phyloP scores from a whole-genome alignment of 2,797 vertebrate genomes.

The Micropoecilia bifurca region DNA sequence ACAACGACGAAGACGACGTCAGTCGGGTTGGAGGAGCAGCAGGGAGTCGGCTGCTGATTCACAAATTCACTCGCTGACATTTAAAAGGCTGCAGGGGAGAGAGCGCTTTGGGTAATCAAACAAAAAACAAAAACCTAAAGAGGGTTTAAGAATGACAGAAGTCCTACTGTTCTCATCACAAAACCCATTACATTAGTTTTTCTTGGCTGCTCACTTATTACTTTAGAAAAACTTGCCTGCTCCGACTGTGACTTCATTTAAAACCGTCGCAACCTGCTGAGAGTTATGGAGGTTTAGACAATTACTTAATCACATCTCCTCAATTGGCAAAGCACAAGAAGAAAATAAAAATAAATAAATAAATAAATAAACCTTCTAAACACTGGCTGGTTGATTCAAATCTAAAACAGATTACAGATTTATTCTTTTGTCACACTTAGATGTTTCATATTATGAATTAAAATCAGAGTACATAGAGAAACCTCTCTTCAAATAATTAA shows the following conservation, averaged over 20 bases:
- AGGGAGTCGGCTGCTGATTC: background rate
- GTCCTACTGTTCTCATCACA: constrained; percentile 19
- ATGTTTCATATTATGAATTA: background rate
- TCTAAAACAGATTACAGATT: background rate
- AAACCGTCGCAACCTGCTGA: constrained; percentile 16
- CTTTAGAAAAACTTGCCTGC: background rate
- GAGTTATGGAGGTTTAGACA: constrained; percentile 7
- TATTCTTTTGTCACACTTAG: background rate
- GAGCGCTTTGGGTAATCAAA: background rate
- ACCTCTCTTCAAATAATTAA: background rate
- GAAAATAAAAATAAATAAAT: background rate
- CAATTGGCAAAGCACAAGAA: background rate
- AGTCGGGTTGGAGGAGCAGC: background rate
- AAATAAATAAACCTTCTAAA: background rate
- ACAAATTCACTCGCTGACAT: constrained; percentile 1
- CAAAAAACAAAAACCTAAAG: background rate
- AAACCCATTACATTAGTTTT: constrained; percentile 9
- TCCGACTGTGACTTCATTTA: constrained; percentile 2
- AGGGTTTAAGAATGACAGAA: constrained; percentile 2
- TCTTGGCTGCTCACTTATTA: background rate
- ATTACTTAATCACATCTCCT: constrained; percentile 10
- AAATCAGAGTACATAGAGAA: background rate
- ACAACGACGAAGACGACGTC: background rate
- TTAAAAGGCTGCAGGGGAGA: constrained; percentile 1
- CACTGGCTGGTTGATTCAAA: background rate